Evolutionary conservation across 2,113 vertebrate species (phyloP), one percentile per base, ranked within the genome.

Genomic region (Uria aalge): DNA sequence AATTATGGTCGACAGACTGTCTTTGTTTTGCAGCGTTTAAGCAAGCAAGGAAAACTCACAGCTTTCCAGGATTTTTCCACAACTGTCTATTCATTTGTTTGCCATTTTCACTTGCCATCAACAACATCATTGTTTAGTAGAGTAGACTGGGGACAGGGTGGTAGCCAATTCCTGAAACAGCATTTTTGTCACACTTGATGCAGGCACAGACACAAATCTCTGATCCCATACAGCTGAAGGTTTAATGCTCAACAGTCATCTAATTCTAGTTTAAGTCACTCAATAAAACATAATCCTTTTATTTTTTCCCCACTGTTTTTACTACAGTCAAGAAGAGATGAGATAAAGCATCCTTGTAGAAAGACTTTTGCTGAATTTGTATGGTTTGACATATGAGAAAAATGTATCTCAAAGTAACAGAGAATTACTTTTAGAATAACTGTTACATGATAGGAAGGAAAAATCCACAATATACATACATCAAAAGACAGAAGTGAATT

Each of bases 51-150:
- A 94, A 94, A 92, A 90, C 15, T 88, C 52, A 30, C 12, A 90
- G 72, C 91, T 96, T 97, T 96, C 90, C 72, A 92, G 59, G 62
- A 84, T 85, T 96, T 96, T 92, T 79, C 72, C 71, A 82, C 72
- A 94, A 88, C 60, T 79, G 19, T 79, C 43, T 90, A 57, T 95
- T 96, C 72, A 88, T 90, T 96, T 96, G 41, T 96, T 96, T 94
- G 78, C 30, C 53, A 36, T 88, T 95, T 90, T 91, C 63, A 69
- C 18, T 94, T 83, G 27, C 68, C 62, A 73, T 95, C 62, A 95
- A 86, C 41, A 93, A 45, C 62, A 74, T 55, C 30, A 81, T 30
- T 96, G 81, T 90, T 96, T 74, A 66, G 34, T 30, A 32, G 36
- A 87, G 16, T 53, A 73, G 48, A 79, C 23, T 64, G 30, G 21